Conservation (phyloP, 2,888 invertebrate species). For the Apodemia hepburni region DNA sequence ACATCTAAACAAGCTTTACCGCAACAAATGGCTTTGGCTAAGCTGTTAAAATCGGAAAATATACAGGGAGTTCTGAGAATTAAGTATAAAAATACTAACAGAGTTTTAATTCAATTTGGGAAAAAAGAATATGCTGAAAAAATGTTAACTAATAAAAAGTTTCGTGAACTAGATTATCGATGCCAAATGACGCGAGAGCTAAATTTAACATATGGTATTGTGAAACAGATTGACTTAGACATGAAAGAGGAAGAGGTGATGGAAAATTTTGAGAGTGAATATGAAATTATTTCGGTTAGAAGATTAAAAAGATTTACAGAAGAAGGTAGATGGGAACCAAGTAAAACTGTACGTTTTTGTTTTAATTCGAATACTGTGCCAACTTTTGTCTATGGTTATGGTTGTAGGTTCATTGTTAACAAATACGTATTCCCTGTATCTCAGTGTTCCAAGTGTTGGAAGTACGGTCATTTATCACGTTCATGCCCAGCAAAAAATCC, state of each 20-base stretch:
- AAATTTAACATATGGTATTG: constrained; percentile 24
- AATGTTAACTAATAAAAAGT: constrained; percentile 15
- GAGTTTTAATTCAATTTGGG: constrained; percentile 22
- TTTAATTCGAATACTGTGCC: constrained; percentile 16
- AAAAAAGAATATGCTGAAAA: constrained; percentile 17
- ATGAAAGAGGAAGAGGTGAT: constrained; percentile 23
- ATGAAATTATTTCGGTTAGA: constrained; percentile 19
- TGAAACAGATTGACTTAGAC: constrained; percentile 25
- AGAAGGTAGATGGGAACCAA: constrained; percentile 19
- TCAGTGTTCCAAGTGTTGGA: neutral
- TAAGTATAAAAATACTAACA: constrained; percentile 26
- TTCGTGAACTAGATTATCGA: constrained; percentile 22
- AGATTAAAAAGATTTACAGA: constrained; percentile 19
- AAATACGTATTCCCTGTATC: neutral
- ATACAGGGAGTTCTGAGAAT: neutral
- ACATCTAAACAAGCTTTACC: neutral
- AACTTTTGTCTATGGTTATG: neutral
- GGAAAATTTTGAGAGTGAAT: constrained; percentile 5
- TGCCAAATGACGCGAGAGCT: constrained; percentile 23
- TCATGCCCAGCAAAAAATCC: neutral
- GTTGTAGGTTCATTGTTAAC: neutral
- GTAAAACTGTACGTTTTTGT: constrained; percentile 21
- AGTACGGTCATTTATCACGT: neutral
- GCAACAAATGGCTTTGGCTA: neutral
- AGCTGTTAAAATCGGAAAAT: constrained; percentile 3